A percentile compares a stretch with the other conserved stretches of the same genome.
phyloP scores from a whole-genome alignment of 2,797 vertebrate species.

The Furcifer pardalis region DNA sequence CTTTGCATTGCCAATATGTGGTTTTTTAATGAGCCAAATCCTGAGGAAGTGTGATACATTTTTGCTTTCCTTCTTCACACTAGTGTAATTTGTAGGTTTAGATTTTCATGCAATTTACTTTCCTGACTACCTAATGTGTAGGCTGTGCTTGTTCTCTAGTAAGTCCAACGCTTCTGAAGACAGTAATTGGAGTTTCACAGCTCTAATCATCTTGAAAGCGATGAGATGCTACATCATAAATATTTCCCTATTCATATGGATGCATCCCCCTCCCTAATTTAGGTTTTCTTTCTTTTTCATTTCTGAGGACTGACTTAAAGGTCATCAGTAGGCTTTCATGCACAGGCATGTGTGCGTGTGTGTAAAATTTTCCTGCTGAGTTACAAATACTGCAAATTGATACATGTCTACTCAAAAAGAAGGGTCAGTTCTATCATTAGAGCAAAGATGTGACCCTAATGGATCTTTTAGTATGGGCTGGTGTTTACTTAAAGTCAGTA shows the following conservation, averaged over 20 bases:
- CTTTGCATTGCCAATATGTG: not conserved
- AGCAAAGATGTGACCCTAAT: too few species aligned
- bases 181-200: not conserved
- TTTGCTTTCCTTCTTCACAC: not conserved
- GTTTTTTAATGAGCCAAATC: not conserved
- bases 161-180: not conserved
- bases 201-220: slow-evolving; percentile 3
- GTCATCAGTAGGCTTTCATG: too few species aligned
- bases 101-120: not conserved
- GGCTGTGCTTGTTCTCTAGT: not conserved
- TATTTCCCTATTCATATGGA: not conserved
- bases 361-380: too few species aligned
- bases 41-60: not conserved
- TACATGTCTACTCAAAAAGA: too few species aligned
- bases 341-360: too few species aligned
- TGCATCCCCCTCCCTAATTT: not conserved
- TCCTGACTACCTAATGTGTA: not conserved
- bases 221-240: slow-evolving; percentile 6
- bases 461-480: too few species aligned
- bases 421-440: too few species aligned
- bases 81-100: slow-evolving; percentile 3
- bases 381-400: too few species aligned
- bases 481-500: too few species aligned
- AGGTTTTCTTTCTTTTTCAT: not conserved
- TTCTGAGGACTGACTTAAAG: too few species aligned